Conservation (phyloP, 2,888 invertebrate species). For the Tolmerus cingulatus region DNA sequence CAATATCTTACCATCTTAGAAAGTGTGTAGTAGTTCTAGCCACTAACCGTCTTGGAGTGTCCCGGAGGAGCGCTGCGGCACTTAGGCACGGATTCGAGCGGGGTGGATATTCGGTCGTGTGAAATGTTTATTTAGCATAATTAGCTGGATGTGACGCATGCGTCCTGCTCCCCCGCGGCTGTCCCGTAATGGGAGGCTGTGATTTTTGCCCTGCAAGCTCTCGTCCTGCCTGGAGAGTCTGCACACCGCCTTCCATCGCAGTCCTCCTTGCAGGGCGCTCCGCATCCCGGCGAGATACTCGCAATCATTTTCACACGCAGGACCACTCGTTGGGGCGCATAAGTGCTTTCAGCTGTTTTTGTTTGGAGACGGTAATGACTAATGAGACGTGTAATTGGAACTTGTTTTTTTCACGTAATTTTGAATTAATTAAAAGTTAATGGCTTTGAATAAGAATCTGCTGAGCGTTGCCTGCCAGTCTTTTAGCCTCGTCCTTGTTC, state of each 20-base stretch:
- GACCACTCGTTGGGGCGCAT: slow-evolving; percentile 20
- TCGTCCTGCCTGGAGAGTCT: background rate
- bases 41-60: background rate
- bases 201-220: background rate
- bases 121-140: slow-evolving; percentile 38
- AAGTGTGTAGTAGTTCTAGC: background rate
- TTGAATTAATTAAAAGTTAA: slow-evolving; percentile 41
- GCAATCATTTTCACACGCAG: slow-evolving; percentile 36
- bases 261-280: slow-evolving; percentile 13
- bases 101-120: slow-evolving; percentile 1
- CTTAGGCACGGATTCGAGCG: background rate
- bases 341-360: slow-evolving; percentile 40
- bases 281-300: slow-evolving; percentile 18
- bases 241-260: slow-evolving; percentile 1
- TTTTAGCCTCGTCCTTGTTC: background rate
- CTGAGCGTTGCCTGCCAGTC: background rate
- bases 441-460: slow-evolving; percentile 19
- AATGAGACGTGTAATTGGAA: slow-evolving; percentile 41
- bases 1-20: background rate
- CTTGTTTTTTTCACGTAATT: slow-evolving; percentile 31
- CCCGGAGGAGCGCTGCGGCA: background rate
- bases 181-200: background rate
- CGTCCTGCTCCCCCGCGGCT: background rate
- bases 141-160: slow-evolving; percentile 35
- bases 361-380: slow-evolving; percentile 38